Base-by-base conservation (phyloP, 64 coral and sea anemone species). In the Catalaphyllia jardinei region DNA sequence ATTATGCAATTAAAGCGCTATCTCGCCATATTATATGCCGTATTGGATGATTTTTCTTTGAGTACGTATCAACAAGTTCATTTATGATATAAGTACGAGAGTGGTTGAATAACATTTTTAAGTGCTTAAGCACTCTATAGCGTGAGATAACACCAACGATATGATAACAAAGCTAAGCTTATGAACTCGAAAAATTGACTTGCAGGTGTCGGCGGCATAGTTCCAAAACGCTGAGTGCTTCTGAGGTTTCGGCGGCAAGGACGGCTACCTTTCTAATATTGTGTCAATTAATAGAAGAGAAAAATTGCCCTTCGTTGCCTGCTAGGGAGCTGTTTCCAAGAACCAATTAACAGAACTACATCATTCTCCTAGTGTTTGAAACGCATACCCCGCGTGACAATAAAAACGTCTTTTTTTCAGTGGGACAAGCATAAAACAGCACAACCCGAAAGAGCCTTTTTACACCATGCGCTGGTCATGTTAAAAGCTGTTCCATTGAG, bases 201-300 rank as follows among this genome's bases (percentile, higher is more conserved):
- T 52, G 81, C 81, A 85, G 81, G 81, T 85, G 81, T 71, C 71
- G 9, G 17, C 20, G 42, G 8, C 13, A 77, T 77, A 77, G 42
- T 49, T 77, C 49, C 8, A 17, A 24, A 69, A 50, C 39, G 35
- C 20, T 77, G 39, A 77, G 74, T 77, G 10, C 35, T 2, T n/a
- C 31, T 49, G 49, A 10, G 74, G 18, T 19, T 76, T 24, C 25
- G 65, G 22, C 20, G 65, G 4, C 54, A 57, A 12, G 1, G 54
- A 10, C 54, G 54, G 11, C 11, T 1, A 57, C 1, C 22, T 69
- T 28, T 69, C 10, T 69, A 24, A 9, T 27, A 69, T 28, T 69
- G 65, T 10, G n/a, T n/a, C 65, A 69, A 69, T n/a, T 27, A 8
- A 22, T 27, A 10, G 65, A 25, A 0, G 25, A 10, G 65, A 25